phyloP scores from a whole-genome alignment of 2,797 vertebrate genomes.

The Numenius phaeopus region DNA sequence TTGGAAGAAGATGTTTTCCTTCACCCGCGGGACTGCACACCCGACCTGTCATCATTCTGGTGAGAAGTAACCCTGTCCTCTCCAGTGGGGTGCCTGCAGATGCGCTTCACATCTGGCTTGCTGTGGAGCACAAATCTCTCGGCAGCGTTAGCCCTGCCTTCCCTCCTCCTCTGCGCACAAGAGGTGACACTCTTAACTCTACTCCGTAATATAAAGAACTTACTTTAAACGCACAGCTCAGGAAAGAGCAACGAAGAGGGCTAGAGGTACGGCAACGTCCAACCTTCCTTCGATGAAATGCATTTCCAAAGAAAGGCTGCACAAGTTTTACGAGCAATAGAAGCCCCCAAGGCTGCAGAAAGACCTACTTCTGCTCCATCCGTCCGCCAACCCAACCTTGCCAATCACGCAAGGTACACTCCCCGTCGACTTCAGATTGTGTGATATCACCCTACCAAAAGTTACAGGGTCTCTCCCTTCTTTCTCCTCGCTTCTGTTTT shows the following conservation, averaged over 20 bases:
- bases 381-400: neutral
- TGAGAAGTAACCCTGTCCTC: neutral
- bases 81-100: neutral
- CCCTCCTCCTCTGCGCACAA: neutral
- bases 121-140: accelerated
- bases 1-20: neutral
- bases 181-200: neutral
- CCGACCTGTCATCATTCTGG: neutral
- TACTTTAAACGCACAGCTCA: neutral
- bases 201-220: neutral
- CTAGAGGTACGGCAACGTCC: neutral
- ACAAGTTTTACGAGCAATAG: neutral
- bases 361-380: neutral
- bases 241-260: neutral
- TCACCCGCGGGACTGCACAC: neutral
- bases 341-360: neutral
- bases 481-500: neutral
- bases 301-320: neutral
- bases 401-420: neutral
- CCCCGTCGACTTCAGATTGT: neutral
- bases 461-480: neutral
- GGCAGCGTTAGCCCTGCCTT: neutral
- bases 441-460: slow-evolving; percentile 16
- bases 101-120: neutral
- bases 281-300: neutral